Evolutionary conservation across 2,888 invertebrate genomes (phyloP).

Genomic region (Plebejus melissa): DNA sequence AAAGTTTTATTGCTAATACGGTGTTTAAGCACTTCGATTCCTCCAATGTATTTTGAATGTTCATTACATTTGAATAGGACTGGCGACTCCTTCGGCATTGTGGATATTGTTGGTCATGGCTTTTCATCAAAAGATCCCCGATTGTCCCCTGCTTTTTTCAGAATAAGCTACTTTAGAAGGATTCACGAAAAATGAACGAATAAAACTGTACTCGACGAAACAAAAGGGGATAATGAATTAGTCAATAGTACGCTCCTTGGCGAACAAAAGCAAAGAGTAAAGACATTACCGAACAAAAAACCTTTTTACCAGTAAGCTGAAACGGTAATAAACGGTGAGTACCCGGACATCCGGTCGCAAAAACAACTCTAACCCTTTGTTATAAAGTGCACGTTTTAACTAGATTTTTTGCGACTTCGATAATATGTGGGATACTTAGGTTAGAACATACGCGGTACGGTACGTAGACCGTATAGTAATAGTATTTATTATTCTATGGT

Average conservation of each 20-base stretch:
- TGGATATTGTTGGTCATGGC: no score
- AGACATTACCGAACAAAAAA: conserved; percentile 17
- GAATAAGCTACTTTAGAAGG: background rate
- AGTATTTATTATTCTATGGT: background rate
- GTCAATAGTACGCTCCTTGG: conserved; percentile 1
- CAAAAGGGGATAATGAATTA: conserved; percentile 10
- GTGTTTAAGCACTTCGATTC: no score
- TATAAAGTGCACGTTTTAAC: background rate
- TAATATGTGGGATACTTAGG: background rate
- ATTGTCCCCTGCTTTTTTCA: no score
- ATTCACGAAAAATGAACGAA: background rate
- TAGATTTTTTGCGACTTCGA: background rate
- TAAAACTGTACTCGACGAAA: conserved; percentile 4
- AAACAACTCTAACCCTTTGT: background rate
- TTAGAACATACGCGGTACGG: background rate
- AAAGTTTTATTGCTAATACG: no score
- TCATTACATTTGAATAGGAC: no score
- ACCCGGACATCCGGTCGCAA: background rate
- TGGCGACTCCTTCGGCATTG: no score
- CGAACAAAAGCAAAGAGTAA: conserved; percentile 4
- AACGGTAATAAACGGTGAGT: conserved; percentile 5
- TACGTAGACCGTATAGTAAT: background rate
- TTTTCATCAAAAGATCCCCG: no score
- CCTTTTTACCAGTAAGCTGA: conserved; percentile 9
- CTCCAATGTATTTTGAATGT: no score